These are phyloP conservation scores for Ammodramus savannarum DNA, from an alignment of 2,113 vertebrate genomes.

Conservation along the genomic window DNA sequence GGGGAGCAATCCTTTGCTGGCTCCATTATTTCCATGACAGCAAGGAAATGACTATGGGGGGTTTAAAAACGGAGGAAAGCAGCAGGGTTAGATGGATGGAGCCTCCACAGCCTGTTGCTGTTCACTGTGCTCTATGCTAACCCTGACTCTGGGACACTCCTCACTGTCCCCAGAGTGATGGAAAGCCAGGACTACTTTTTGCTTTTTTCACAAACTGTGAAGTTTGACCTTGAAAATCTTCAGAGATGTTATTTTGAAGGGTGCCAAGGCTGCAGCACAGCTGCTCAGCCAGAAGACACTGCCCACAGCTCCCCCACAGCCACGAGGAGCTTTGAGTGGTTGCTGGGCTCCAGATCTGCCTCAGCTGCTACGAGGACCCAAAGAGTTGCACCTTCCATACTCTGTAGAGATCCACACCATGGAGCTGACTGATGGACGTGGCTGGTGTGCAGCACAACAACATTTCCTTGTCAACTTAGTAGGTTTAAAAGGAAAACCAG, in stretches of 20 bases:
- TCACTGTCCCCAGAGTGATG: not conserved
- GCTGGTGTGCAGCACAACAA: not conserved
- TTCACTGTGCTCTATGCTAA: fast-evolving
- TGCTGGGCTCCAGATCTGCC: not conserved
- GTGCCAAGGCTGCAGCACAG: not conserved
- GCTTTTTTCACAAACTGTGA: not conserved
- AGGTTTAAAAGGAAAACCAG: not conserved
- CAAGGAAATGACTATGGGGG: constrained; percentile 7
- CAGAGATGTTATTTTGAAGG: not conserved
- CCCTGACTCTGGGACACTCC: not conserved
- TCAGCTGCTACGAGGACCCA: not conserved
- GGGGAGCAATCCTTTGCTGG: not conserved
- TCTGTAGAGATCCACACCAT: not conserved
- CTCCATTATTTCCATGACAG: constrained; percentile 29
- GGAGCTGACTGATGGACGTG: not conserved
- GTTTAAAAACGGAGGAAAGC: not conserved
- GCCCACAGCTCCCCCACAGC: not conserved
- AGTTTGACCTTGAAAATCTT: not conserved
- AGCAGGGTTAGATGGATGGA: not conserved
- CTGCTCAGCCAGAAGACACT: not conserved
- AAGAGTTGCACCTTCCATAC: not conserved
- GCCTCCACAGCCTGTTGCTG: not conserved
- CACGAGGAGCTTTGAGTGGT: not conserved
- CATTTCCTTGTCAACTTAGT: not conserved
- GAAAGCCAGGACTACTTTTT: not conserved